Evolutionary conservation across 1,140 invertebrate species (phyloP), one percentile per base, ranked within the genome.

Genomic region (Ptiloglossa arizonensis): DNA sequence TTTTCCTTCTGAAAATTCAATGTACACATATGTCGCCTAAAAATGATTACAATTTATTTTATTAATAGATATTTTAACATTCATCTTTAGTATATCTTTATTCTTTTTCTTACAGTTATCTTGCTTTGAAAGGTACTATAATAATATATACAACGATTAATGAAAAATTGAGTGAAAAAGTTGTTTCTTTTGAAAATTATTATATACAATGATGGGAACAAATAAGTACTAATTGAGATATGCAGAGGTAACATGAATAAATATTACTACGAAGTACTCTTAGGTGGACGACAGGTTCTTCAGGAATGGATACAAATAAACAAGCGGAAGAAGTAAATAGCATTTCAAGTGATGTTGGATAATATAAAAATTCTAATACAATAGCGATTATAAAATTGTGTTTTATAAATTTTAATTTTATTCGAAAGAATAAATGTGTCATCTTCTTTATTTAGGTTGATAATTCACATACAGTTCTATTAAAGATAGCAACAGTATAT

Each of bases 401-500:
- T 13, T 38, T 9, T 2, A 63, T 22, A 44, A 63, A n/a, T 27
- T 24, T 5, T 32, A 19, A 35, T 0, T 50, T 9, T 44, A 24
- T 5, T 35, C 2, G 1, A 5, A 15, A 32, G 13, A 60, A 19
- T 1, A 17, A 46, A 66, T 22, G 59, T 50, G 24, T 52, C 52
- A 35, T 24, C 79, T 41, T 50, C 60, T 38, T 57, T 32, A 11
- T 48, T 74, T 79, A 96, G 96, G 95, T 96, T 86, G 96, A 97
- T 82, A 97, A 97, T 91, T 97, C 96, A 2, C 94, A 94, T 73
- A 95, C 95, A 86, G 95, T 97, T 2, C 89, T 97, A 35, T 92
- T 95, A 27, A 97, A 97, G 91, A 97, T 98, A 87, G 96, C 96
- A 4, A 95, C 94, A 50, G 89, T 97, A 0, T 97, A 97, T 93